phyloP scores from a whole-genome alignment of 2,797 vertebrate genomes.

The Acanthopagrus latus region DNA sequence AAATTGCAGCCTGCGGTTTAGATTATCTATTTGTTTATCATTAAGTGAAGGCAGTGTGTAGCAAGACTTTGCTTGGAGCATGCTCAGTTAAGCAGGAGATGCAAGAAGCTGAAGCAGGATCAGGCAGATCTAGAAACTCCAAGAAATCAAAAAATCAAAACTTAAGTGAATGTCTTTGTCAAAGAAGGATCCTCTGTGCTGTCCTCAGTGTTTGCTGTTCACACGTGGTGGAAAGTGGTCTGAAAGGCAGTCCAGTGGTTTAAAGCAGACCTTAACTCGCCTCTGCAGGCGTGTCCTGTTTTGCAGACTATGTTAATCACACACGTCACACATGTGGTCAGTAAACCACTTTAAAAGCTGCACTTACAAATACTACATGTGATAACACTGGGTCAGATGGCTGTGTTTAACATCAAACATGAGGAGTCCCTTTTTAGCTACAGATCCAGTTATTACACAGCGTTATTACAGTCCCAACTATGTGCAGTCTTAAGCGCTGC shows the following conservation, averaged over 20 bases:
- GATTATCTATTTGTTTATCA: conserved; percentile 51
- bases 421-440: not conserved
- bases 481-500: not conserved
- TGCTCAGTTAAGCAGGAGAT: conserved; percentile 28
- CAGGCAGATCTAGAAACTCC: conserved; percentile 31
- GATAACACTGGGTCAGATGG: not conserved
- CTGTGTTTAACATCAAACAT: too few relatives aligned
- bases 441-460: not conserved
- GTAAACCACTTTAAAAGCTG: not conserved
- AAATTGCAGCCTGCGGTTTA: conserved; percentile 43
- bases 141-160: conserved; percentile 5
- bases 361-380: not conserved
- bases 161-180: not conserved
- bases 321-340: not conserved
- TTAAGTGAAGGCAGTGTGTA: conserved; percentile 1
- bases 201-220: too few relatives aligned
- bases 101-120: conserved; percentile 28
- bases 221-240: too few relatives aligned
- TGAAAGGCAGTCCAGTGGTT: too few relatives aligned
- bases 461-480: not conserved
- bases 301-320: too few relatives aligned
- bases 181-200: not conserved
- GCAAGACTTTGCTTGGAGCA: conserved; percentile 19
- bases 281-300: too few relatives aligned
- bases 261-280: too few relatives aligned